Evolutionary conservation across 2,797 vertebrate species (phyloP), one percentile per base, ranked within the genome.

Genomic region (Channa striata): DNA sequence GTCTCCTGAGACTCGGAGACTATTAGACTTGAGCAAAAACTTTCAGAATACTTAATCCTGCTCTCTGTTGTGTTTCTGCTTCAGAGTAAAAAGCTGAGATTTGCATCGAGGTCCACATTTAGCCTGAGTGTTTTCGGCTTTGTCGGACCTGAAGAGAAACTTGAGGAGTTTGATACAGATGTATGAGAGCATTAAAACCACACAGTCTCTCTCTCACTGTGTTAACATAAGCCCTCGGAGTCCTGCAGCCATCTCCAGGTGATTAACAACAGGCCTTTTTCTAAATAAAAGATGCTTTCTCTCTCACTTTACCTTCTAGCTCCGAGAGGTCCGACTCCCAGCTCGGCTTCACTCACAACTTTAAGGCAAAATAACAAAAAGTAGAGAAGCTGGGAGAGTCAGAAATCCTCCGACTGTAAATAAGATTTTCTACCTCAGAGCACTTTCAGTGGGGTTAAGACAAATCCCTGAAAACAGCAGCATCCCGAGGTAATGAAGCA

Each of bases 281-380:
- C 76, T 88, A 54, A 88, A 90, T 89, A 90, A 90, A 87, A 70
- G 21, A 89, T 85, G 79, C 58, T 49, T 21, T 13, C 47, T 74
- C 52, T 49, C 47, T 67, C 43, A 62, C 39, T 47, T 68, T 80
- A 20, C 42, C 81, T 81, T 64, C 43, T 54, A 80, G 83, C 82
- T 84, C 74, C 0, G 74, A 83, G 84, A 80, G 83, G 77, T 78
- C 77, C 44, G 71, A 72, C 50, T 77, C 74, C 73, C 62, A 71
- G 71, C 71, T 61, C 54, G 50, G 63, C 82, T 72, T 59, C 71
- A 7, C 69, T 73, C 64, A 1, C 72, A 70, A 77, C 81, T 69
- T 61, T 89, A 19, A 85, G 82, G 83, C 78, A 62, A 77, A 81
- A 85, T 72, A 77, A 66, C 50, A 76, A 76, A 67, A 59, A 56